Evolutionary conservation across 2,797 vertebrate species (phyloP), one percentile per base, ranked within the genome.

Genomic region (Euthynnus affinis): DNA sequence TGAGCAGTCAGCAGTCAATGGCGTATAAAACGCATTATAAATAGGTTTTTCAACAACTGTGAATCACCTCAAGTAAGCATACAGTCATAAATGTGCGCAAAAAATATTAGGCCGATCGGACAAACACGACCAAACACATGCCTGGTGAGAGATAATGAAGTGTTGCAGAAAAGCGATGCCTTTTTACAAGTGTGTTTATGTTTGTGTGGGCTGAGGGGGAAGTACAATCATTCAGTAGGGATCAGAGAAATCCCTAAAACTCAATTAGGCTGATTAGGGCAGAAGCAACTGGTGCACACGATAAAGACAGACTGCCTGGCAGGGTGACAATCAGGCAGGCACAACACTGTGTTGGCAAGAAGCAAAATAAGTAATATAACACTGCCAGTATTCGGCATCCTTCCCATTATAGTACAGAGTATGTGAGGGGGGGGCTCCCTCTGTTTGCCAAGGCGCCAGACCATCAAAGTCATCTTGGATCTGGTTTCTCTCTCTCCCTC

Each of bases 161-260:
- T 29, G 25, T 34, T 48, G 14, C 37, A 73, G 34, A 48, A 62
- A 60, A 75, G 23, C 9, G 5, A 48, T 4, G n/a, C 8, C 70
- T 27, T 83, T 83, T 68, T 55, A 59, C 13, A 53, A n/a, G 12
- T 62, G 63, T 25, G 32, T 78, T 27, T 23, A 18, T 53, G 29
- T 66, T 1, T 70, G 29, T 52, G 32, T n/a, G 60, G 27, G 59
- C 46, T 64, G 68, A 85, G 75, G 58, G 58, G 37, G 29, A 67
- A 68, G 48, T 25, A 42, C 69, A 60, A 76, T 87, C 78, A 82
- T 78, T 76, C 61, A 76, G 1, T 23, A 46, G 37, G 62, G 75
- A 90, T 91, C 78, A 85, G 70, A 85, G 80, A 86, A 90, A 87
- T 83, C 80, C 82, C 74, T 83, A 64, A 87, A 88, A 85, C 74